These are phyloP conservation scores for Vandiemenella viatica DNA, from an alignment of 2,888 invertebrate species.

Conservation along the genomic window DNA sequence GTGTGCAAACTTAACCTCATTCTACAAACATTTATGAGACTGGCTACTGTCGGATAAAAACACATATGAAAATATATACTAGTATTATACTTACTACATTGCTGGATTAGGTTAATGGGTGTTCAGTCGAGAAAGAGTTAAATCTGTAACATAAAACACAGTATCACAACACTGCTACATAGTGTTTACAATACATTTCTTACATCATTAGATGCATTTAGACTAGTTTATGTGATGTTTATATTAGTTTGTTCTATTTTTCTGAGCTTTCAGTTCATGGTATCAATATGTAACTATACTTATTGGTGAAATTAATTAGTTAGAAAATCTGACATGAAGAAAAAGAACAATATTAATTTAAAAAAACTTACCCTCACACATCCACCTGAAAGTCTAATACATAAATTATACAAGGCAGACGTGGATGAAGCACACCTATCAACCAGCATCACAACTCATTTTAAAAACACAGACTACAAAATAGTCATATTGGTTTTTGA, in stretches of 20 bases:
- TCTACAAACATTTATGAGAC: not conserved
- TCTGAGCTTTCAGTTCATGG: too few relatives aligned
- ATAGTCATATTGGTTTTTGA: slow-evolving; percentile 5
- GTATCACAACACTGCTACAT: too few relatives aligned
- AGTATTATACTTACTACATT: slow-evolving; percentile 38
- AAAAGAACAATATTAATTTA: too few relatives aligned
- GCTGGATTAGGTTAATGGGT: slow-evolving; percentile 26
- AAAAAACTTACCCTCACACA: too few relatives aligned
- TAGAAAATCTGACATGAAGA: not conserved
- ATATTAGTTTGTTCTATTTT: too few relatives aligned
- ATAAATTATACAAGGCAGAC: not conserved
- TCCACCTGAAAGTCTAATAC: too few relatives aligned
- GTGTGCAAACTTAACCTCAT: too few relatives aligned
- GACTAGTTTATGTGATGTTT: too few relatives aligned
- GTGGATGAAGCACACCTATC: not conserved
- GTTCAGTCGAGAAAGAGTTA: slow-evolving; percentile 8
- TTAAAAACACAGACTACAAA: not conserved
- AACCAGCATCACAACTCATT: not conserved
- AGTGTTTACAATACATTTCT: too few relatives aligned
- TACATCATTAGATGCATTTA: too few relatives aligned
- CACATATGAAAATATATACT: not conserved
- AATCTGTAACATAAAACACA: slow-evolving; percentile 6
- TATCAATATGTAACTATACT: not conserved
- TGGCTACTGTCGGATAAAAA: too few relatives aligned
- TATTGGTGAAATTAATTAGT: too few relatives aligned